Evolutionary conservation across 2,113 vertebrate species (phyloP).

Genomic region (Esox niger): DNA sequence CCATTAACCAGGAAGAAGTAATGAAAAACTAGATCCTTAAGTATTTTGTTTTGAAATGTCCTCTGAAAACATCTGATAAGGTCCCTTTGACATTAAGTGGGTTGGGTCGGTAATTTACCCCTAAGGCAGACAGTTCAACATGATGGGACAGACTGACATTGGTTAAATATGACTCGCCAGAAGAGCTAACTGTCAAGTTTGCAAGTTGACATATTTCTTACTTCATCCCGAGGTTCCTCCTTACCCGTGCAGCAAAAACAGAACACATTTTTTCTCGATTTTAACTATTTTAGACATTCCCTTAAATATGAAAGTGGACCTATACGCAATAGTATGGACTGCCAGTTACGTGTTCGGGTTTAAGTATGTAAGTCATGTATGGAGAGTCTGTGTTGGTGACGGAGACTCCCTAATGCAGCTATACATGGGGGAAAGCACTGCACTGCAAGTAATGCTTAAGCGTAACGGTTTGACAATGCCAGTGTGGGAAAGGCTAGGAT

Average conservation of each 20-base stretch:
- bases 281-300: not conserved
- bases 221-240: not conserved
- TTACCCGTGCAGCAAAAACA: not conserved
- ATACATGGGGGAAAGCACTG: too few species aligned
- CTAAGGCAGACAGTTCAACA: not conserved
- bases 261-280: not conserved
- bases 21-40: not conserved
- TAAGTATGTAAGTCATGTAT: too few species aligned
- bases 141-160: not conserved
- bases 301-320: too few species aligned
- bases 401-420: too few species aligned
- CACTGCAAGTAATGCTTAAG: too few species aligned
- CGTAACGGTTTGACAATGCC: too few species aligned
- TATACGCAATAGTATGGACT: too few species aligned
- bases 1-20: not conserved
- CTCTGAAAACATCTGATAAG: not conserved
- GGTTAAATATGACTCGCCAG: not conserved
- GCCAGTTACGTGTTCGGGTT: too few species aligned
- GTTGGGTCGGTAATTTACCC: not conserved
- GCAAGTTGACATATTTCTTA: not conserved
- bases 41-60: not conserved
- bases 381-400: too few species aligned
- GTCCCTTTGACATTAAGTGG: not conserved
- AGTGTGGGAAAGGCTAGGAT: too few species aligned
- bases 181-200: not conserved